phyloP scores from a whole-genome alignment of 2,888 invertebrate genomes.

The Mythimna vitellina region DNA sequence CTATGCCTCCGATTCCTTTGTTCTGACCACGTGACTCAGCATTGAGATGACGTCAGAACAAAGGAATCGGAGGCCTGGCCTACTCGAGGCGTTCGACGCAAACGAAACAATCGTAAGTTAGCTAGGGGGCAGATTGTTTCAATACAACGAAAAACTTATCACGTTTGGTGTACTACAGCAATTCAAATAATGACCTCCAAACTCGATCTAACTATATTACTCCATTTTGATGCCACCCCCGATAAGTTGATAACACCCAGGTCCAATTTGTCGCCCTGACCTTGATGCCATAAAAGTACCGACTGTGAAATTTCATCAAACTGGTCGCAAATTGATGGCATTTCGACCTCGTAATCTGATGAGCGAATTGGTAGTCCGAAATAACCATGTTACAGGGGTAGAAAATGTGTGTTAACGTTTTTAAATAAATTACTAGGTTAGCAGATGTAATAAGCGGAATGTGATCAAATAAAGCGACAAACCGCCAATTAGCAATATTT shows the following conservation, averaged over 20 bases:
- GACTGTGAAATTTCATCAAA: slow-evolving; percentile 53
- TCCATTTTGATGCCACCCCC: background rate
- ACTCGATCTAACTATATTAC: slow-evolving; percentile 13
- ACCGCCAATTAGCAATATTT: background rate
- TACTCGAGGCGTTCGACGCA: no score
- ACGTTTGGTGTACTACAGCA: background rate
- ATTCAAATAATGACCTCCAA: background rate
- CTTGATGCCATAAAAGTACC: slow-evolving; percentile 19
- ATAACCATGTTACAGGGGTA: slow-evolving; percentile 22
- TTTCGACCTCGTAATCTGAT: slow-evolving; percentile 35
- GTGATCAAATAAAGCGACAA: background rate
- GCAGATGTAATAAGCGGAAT: background rate
- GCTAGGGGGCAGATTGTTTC: no score
- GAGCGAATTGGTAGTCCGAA: slow-evolving; percentile 13
- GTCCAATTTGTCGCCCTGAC: slow-evolving; percentile 30
- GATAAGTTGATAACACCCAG: slow-evolving; percentile 17
- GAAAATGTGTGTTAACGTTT: slow-evolving; percentile 17
- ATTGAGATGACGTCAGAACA: no score
- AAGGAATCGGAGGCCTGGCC: no score
- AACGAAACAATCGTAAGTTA: no score
- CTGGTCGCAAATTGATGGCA: slow-evolving; percentile 37
- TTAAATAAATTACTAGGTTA: background rate
- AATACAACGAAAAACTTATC: background rate
- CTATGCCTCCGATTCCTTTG: no score
- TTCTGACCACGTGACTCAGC: no score